Percentiles rank a stretch among this genome's conserved stretches.
phyloP scores from a whole-genome alignment of 2,797 vertebrate species.

The Gadopsis marmoratus region DNA sequence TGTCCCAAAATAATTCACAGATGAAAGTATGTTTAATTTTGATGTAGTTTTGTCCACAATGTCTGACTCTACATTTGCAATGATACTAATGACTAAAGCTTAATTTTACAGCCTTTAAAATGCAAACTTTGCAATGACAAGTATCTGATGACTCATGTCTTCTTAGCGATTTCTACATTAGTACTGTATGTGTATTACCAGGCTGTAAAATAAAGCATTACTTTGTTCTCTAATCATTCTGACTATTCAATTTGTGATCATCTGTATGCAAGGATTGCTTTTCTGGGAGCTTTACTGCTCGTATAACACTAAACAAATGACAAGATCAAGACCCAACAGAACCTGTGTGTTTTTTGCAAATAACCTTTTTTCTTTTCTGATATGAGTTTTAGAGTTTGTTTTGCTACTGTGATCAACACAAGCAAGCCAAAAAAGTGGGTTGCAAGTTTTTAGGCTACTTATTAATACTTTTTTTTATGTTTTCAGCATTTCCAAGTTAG shows the following conservation, averaged over 20 bases:
- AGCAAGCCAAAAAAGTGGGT: neutral
- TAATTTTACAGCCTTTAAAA: slow-evolving; percentile 80
- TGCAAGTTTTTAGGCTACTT: neutral
- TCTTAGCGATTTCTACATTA: slow-evolving; percentile 64
- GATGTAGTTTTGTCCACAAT: slow-evolving; percentile 69
- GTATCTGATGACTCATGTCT: slow-evolving; percentile 61
- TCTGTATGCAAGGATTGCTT: slow-evolving; percentile 20
- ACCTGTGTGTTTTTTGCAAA: slow-evolving; percentile 1
- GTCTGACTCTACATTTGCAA: slow-evolving; percentile 73
- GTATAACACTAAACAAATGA: neutral
- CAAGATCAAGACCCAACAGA: slow-evolving; percentile 7
- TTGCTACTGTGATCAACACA: neutral
- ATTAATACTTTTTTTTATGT: neutral
- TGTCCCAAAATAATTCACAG: slow-evolving; percentile 49
- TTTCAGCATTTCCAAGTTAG: neutral
- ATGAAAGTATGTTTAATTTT: slow-evolving; percentile 63
- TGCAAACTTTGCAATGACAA: slow-evolving; percentile 60
- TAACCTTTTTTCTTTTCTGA: neutral
- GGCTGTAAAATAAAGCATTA: slow-evolving; percentile 80
- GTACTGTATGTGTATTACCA: slow-evolving; percentile 69
- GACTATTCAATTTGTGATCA: slow-evolving; percentile 64
- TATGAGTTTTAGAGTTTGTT: neutral
- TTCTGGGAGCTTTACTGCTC: slow-evolving; percentile 30
- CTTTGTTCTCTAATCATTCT: slow-evolving; percentile 61
- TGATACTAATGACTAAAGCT: slow-evolving; percentile 72